phyloP scores from a whole-genome alignment of 2,888 invertebrate genomes.

The Tenthredo distinguenda region DNA sequence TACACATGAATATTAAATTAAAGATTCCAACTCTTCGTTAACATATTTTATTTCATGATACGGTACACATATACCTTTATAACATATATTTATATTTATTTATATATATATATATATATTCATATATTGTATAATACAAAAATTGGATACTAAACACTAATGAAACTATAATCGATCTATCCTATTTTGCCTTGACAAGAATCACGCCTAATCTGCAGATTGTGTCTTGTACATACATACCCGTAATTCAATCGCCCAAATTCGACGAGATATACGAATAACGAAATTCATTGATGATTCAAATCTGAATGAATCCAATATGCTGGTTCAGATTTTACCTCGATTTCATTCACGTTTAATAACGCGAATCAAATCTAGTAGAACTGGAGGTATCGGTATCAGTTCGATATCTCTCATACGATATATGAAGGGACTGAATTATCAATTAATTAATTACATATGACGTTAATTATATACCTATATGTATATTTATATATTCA shows the following conservation, averaged over 20 bases:
- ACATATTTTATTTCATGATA: neutral
- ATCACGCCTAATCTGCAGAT: neutral
- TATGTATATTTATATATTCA: neutral
- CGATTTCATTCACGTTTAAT: neutral
- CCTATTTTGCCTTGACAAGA: neutral
- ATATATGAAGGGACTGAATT: neutral
- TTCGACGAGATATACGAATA: neutral
- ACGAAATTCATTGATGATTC: neutral
- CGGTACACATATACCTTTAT: neutral
- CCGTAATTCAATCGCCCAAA: neutral
- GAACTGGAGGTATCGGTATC: neutral
- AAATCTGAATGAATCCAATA: neutral
- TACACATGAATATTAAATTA: neutral
- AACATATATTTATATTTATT: neutral
- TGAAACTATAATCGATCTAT: neutral
- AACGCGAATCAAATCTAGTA: neutral
- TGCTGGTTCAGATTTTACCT: neutral
- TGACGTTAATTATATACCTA: neutral
- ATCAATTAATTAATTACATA: slow-evolving; percentile 6
- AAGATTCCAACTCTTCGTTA: slow-evolving; percentile 4
- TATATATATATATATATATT: neutral
- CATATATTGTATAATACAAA: slow-evolving; percentile 56
- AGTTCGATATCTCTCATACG: neutral
- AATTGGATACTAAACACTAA: slow-evolving; percentile 23
- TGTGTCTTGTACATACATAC: neutral